Conservation (phyloP, 2,888 invertebrate species). For the Apodemia mormo region DNA sequence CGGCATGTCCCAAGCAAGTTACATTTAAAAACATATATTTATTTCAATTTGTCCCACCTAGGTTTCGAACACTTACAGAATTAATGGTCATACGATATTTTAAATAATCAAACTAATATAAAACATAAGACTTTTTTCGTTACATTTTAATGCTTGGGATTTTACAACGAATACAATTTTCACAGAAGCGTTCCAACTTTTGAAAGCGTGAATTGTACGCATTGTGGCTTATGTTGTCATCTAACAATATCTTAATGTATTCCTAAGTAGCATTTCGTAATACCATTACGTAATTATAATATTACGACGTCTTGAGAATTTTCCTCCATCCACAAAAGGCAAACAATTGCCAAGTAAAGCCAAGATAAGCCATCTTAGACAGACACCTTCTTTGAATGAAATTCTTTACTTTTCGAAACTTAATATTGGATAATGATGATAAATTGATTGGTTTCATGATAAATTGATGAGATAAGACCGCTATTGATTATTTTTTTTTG, state of each 20-base stretch:
- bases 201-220: slow-evolving; percentile 10
- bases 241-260: slow-evolving; percentile 10
- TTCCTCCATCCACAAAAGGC: background rate
- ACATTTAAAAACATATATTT: too few species aligned
- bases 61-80: background rate
- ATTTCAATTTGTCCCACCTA: too few species aligned
- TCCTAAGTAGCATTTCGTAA: slow-evolving; percentile 3
- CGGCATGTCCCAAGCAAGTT: too few species aligned
- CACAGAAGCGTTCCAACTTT: slow-evolving; percentile 5
- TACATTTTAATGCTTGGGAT: background rate
- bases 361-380: background rate
- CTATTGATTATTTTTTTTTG: background rate
- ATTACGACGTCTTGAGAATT: background rate
- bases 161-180: background rate
- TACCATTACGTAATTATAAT: background rate
- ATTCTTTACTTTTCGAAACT: background rate
- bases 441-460: background rate
- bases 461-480: background rate
- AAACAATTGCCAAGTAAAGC: slow-evolving; percentile 1
- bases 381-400: background rate
- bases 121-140: background rate
- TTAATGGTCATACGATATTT: background rate
- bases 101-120: background rate
- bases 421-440: background rate
- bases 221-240: slow-evolving; percentile 11